phyloP scores from a whole-genome alignment of 2,113 vertebrate species.

The Dipodomys merriami region DNA sequence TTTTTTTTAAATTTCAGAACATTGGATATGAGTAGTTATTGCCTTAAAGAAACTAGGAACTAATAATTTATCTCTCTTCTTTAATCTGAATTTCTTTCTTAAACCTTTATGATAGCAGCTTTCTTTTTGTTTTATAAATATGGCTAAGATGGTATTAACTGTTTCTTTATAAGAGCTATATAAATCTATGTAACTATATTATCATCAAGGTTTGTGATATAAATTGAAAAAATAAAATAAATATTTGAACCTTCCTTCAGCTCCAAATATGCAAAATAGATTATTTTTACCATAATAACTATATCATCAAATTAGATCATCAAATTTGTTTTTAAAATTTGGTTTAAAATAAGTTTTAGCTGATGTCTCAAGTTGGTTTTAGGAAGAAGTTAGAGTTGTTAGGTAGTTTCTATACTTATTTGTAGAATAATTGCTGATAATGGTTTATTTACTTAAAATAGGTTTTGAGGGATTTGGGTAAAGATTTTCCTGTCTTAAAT shows the following conservation, averaged over 20 bases:
- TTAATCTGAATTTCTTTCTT: constrained; percentile 3
- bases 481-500: constrained; percentile 5
- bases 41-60: neutral
- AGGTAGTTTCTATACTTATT: constrained; percentile 7
- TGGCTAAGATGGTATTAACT: neutral
- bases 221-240: constrained; percentile 4
- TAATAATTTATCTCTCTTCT: neutral
- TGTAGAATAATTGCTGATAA: constrained; percentile 8
- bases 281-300: neutral
- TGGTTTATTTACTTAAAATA: constrained; percentile 29
- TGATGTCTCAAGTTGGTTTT: neutral
- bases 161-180: neutral
- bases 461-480: constrained; percentile 25
- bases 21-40: neutral
- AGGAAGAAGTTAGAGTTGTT: constrained; percentile 1
- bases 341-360: constrained; percentile 56
- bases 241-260: neutral
- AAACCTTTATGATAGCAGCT: neutral
- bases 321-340: constrained; percentile 20
- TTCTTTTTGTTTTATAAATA: constrained; percentile 18
- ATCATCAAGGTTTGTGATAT: neutral
- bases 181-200: neutral
- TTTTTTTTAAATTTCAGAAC: constrained; percentile 50
- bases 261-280: neutral
- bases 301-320: neutral